Conservation (phyloP, 2,797 vertebrate species). For the Sciaenops ocellatus region DNA sequence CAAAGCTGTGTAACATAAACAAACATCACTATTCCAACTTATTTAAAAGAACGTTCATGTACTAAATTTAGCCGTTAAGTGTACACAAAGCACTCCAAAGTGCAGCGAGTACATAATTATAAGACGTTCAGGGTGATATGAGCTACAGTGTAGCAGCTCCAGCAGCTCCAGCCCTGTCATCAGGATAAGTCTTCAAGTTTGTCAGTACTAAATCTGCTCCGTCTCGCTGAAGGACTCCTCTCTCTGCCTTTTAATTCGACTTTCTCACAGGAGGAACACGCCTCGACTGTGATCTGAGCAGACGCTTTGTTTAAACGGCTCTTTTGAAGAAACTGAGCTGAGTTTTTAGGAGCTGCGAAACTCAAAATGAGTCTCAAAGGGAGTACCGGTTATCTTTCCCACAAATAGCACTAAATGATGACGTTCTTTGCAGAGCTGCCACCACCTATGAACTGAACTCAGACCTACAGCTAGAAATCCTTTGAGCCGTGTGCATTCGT, state of each 20-base stretch:
- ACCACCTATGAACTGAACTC: not conserved
- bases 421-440: not conserved
- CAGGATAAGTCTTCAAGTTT: slow-evolving; percentile 63
- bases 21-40: not conserved
- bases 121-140: slow-evolving; percentile 36
- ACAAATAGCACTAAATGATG: not conserved
- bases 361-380: not conserved
- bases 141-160: slow-evolving; percentile 17
- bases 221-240: slow-evolving; percentile 41
- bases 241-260: slow-evolving; percentile 53
- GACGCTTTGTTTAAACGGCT: not conserved
- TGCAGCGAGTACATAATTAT: slow-evolving; percentile 51
- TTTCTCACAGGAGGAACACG: slow-evolving; percentile 33
- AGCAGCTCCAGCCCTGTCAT: slow-evolving; percentile 53
- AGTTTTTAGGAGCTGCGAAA: slow-evolving; percentile 7
- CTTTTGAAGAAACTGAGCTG: not conserved
- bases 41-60: not conserved
- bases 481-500: not conserved
- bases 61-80: slow-evolving; percentile 31
- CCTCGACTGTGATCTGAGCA: slow-evolving; percentile 30
- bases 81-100: slow-evolving; percentile 5
- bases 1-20: not conserved
- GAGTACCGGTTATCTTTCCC: not conserved
- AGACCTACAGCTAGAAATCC: not conserved
- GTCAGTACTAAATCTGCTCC: slow-evolving; percentile 45